Conservation (phyloP, 2,113 vertebrate genomes). For the Elgaria multicarinata region DNA sequence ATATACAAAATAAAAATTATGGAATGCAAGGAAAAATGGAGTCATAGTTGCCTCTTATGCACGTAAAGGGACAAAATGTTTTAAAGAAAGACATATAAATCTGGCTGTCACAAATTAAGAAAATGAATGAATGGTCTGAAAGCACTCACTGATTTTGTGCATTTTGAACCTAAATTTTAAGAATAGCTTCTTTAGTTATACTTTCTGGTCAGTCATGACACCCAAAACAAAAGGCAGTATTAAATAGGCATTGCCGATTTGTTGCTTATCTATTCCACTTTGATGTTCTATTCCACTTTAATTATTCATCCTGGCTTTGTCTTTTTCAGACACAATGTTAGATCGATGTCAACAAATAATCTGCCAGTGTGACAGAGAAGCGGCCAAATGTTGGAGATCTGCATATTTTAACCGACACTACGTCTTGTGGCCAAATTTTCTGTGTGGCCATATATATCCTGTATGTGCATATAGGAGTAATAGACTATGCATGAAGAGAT, state of each 20-base stretch:
- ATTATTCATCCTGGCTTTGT: constrained; percentile 23
- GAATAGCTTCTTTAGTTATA: not conserved
- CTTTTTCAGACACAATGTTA: constrained; percentile 82
- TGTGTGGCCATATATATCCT: constrained; percentile 82
- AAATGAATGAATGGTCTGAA: not conserved
- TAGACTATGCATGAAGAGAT: not conserved
- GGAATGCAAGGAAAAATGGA: not conserved
- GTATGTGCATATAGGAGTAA: constrained; percentile 75
- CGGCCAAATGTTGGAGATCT: constrained; percentile 82
- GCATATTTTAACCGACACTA: constrained; percentile 80
- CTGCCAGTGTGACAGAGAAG: constrained; percentile 89
- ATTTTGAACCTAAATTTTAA: constrained; percentile 5
- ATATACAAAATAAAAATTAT: not conserved
- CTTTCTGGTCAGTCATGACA: not conserved
- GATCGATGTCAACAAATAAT: constrained; percentile 86
- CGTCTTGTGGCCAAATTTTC: constrained; percentile 82
- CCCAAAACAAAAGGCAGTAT: not conserved
- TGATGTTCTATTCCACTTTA: not conserved
- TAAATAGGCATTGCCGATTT: not conserved
- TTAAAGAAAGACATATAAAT: too few relatives aligned
- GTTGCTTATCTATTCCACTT: not conserved
- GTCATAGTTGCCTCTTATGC: not conserved
- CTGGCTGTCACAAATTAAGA: too few relatives aligned
- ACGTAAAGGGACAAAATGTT: not conserved
- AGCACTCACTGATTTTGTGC: not conserved